Evolutionary conservation across 1,140 invertebrate genomes (phyloP).

Genomic region (Euwallacea similis): DNA sequence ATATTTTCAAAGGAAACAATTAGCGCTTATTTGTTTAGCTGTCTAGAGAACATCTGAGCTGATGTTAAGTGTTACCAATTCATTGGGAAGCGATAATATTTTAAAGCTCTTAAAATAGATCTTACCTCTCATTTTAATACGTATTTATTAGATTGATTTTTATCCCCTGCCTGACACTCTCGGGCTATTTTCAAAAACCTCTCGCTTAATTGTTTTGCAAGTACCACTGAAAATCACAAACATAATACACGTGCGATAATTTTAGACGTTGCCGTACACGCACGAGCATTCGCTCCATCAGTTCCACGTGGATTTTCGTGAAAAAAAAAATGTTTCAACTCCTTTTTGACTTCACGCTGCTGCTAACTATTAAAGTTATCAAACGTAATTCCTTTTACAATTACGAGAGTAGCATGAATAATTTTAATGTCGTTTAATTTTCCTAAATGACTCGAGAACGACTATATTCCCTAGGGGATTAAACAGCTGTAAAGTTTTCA

Average conservation of each 20-base stretch:
- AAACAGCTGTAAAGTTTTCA: slow-evolving; percentile 27
- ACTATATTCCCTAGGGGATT: slow-evolving; percentile 13
- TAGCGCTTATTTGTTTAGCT: slow-evolving; percentile 25
- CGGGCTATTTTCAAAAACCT: neutral
- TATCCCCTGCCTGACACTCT: neutral
- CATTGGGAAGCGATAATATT: slow-evolving; percentile 13
- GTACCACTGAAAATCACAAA: too few relatives aligned
- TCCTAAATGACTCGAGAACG: slow-evolving; percentile 17
- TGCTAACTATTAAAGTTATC: neutral
- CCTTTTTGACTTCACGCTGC: neutral
- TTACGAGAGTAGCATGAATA: slow-evolving; percentile 8
- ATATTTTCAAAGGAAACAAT: slow-evolving; percentile 20
- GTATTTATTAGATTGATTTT: neutral
- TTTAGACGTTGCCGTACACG: too few relatives aligned
- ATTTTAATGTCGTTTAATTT: slow-evolving; percentile 21
- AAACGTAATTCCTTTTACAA: slow-evolving; percentile 2
- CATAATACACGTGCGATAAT: too few relatives aligned
- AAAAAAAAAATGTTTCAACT: too few relatives aligned
- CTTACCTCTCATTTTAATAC: slow-evolving; percentile 4
- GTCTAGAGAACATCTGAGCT: slow-evolving; percentile 20
- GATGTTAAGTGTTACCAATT: slow-evolving; percentile 20
- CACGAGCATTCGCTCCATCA: too few relatives aligned
- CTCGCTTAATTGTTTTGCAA: too few relatives aligned
- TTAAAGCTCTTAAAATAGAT: slow-evolving; percentile 14
- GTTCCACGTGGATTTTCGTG: too few relatives aligned